phyloP scores from a whole-genome alignment of 2,888 invertebrate genomes.

The Mythimna vitellina region DNA sequence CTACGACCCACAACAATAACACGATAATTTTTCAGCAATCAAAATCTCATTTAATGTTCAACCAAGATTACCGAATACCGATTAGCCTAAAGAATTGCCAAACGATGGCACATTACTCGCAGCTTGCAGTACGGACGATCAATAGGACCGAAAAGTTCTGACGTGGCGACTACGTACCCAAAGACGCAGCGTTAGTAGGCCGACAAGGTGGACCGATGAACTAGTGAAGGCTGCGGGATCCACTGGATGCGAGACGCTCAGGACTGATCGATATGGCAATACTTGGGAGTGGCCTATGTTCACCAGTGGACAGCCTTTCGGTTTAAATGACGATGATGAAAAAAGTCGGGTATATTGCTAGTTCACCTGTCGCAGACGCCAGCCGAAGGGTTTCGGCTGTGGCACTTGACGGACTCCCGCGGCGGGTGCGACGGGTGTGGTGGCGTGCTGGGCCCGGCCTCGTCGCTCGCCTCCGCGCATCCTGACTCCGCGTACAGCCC shows the following conservation, averaged over 20 bases:
- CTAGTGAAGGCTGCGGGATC: too few species aligned
- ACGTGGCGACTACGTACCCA: too few species aligned
- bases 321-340: neutral
- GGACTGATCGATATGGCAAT: too few species aligned
- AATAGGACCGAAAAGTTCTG: too few species aligned
- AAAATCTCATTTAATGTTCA: neutral
- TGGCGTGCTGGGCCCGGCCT: constrained; percentile 87
- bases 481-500: constrained; percentile 95
- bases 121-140: too few species aligned
- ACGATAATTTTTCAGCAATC: neutral
- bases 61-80: neutral
- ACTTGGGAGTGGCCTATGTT: neutral
- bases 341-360: neutral
- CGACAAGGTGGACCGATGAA: too few species aligned
- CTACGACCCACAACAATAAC: neutral
- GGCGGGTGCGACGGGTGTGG: constrained; percentile 81
- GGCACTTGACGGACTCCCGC: constrained; percentile 92
- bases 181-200: too few species aligned
- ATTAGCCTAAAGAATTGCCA: neutral
- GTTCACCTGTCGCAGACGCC: constrained; percentile 93
- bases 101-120: too few species aligned
- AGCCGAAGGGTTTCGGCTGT: constrained; percentile 95
- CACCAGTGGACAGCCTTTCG: neutral
- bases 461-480: constrained; percentile 90
- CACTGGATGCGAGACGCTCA: too few species aligned